A percentile compares a stretch with the other conserved stretches of the same genome.
phyloP scores from a whole-genome alignment of 2,113 vertebrate species.

The Prunella himalayana region DNA sequence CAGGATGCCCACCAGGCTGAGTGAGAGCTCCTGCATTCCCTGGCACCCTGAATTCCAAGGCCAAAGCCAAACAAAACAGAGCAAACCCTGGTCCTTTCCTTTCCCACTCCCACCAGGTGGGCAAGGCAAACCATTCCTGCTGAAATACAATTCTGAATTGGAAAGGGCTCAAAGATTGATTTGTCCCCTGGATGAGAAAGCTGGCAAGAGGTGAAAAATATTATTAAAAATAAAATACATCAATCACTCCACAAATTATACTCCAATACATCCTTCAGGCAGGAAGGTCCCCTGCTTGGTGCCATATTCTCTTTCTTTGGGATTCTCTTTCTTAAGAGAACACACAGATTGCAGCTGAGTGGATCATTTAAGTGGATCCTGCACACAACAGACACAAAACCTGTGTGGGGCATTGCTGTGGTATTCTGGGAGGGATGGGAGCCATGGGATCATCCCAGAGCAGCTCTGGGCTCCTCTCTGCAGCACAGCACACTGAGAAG shows the following conservation, averaged over 20 bases:
- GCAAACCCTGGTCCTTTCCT: background rate
- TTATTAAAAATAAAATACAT: background rate
- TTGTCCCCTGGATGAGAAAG: background rate
- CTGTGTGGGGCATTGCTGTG: accelerated
- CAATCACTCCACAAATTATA: background rate
- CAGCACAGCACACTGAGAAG: background rate
- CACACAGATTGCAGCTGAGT: accelerated
- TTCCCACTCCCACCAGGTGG: background rate
- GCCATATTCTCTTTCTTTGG: accelerated
- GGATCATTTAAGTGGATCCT: background rate
- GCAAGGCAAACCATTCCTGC: background rate
- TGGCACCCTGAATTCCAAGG: background rate
- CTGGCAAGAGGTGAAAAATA: background rate
- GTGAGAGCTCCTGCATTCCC: background rate
- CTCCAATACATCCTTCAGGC: background rate
- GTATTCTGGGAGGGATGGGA: background rate
- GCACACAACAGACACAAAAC: background rate
- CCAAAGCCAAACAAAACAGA: background rate
- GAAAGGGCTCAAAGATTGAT: background rate
- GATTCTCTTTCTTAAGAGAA: background rate
- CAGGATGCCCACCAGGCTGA: background rate
- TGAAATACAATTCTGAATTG: background rate
- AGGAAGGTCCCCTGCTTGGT: background rate
- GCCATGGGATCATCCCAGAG: accelerated
- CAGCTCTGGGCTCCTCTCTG: background rate